These are phyloP conservation scores for Sphaeramia orbicularis DNA, from an alignment of 2,797 vertebrate genomes.

Conservation along the genomic window DNA sequence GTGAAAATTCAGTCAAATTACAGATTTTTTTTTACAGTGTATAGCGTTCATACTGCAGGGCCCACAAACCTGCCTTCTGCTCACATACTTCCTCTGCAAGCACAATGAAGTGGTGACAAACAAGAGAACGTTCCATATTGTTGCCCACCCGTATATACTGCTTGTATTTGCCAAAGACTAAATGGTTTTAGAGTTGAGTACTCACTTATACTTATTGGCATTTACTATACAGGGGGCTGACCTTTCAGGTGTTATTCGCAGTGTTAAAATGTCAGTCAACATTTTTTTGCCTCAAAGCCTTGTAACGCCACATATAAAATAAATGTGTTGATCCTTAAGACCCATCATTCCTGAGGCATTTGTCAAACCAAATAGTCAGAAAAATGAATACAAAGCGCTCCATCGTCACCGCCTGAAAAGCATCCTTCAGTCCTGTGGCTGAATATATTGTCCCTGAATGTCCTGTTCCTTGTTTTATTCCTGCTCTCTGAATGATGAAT, in stretches of 20 bases:
- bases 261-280: conserved; percentile 76
- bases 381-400: conserved; percentile 39
- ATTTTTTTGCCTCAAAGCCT: conserved; percentile 59
- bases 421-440: conserved; percentile 8
- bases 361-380: conserved; percentile 14
- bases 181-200: conserved; percentile 46
- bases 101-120: conserved; percentile 13
- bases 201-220: conserved; percentile 72
- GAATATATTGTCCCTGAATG: conserved; percentile 61
- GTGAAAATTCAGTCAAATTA: too few relatives aligned
- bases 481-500: conserved; percentile 59
- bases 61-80: conserved; percentile 16
- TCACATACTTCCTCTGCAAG: conserved; percentile 12
- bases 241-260: conserved; percentile 75
- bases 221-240: conserved; percentile 67
- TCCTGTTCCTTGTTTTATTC: conserved; percentile 56
- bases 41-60: conserved; percentile 5
- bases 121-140: conserved; percentile 1
- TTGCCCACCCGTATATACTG: conserved; percentile 15
- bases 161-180: conserved; percentile 45
- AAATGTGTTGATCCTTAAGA: conserved; percentile 49
- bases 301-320: conserved; percentile 58
- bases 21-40: too few relatives aligned
- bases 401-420: conserved; percentile 21
- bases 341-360: conserved; percentile 39